Base-by-base conservation (phyloP, 2,888 invertebrate genomes). In the Scaeva pyrastri region DNA sequence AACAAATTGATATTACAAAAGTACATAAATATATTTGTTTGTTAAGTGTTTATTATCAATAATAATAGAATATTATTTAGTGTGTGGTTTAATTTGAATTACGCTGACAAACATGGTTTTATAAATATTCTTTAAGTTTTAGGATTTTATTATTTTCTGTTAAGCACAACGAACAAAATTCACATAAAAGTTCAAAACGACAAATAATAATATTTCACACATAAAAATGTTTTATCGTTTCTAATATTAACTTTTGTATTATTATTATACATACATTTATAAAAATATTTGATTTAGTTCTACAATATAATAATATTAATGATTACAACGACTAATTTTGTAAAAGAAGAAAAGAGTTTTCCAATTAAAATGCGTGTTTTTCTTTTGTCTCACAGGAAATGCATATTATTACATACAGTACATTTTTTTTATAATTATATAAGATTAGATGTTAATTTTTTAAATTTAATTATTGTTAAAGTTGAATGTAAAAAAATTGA, bases 11-110 rank as follows among this genome's bases (percentile, higher is more conserved):
- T 73, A 10, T 81, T 85, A 85, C 76, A 85, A 85, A 85, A 85
- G 81, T 81, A 85, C 85, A 81, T 79, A 85, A 85, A 73, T 85
- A 80, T 79, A 85, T 21, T 73, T 62, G 16, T 55, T 75, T 56
- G 41, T 66, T 48, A 76, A 68, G 5, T 58, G 5, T 75, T 68
- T 58, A 68, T 36, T 58, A 66, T 11, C 45, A 68, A 60, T 19
- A 70, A 36, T 64, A 43, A 50, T 55, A 36, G n/a, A n/a, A 50
- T 62, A 58, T 50, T 36, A 52, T 43, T 8, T 41, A 36, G 19
- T 48, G 4, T 31, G 14, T n/a, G 8, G 16, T 56, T 56, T 66
- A 12, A 6, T 39, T 52, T 52, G 8, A 31, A 31, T 31, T 31
- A 4, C 21, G 4, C 16, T 60, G 60, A 21, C 55, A 70, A 79